Base-by-base conservation (phyloP, 64 coral and sea anemone species). In the Catalaphyllia jardinei region DNA sequence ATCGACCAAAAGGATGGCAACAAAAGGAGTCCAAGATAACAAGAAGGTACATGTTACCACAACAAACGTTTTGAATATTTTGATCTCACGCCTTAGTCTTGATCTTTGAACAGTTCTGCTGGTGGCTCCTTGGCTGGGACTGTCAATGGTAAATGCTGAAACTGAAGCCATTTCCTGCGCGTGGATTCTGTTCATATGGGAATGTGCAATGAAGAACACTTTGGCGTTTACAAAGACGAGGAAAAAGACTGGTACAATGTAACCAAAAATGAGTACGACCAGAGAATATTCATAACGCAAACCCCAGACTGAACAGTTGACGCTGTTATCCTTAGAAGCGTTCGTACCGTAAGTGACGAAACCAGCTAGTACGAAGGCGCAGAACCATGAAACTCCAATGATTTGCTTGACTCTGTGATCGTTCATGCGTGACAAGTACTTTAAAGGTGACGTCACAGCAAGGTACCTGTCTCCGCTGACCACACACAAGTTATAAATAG, bases 41-140 rank as follows among this genome's bases (percentile, higher is more conserved):
- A 95, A 27, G 24, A 95, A 92, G 4, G 78, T 79, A 4, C 86
- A 79, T 28, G 76, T 83, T 22, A 95, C 84, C 19, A 92, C 73
- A 2, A 95, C 29, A 88, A 95, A 95, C n/a, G 87, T 92, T 49
- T 79, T 88, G n/a, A 95, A 89, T 55, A 87, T 95, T 57, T 85
- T 95, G 55, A 95, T 89, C 69, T 95, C 89, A 49, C 77, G 90
- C 79, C 72, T 87, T 24, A 92, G 62, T 79, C 90, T 74, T 39
- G 79, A 25, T 76, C 35, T 62, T 7, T 75, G 29, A 17, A n/a
- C 31, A 28, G 4, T 63, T 72, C 29, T 60, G 8, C 16, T 49
- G 19, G 35, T 55, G 28, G 51, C 19, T 19, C 60, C 42, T 38
- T 13, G 64, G 14, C 76, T 49, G 28, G 29, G 35, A 4, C 7